Evolutionary conservation across 1,140 invertebrate genomes (phyloP).

Genomic region (Drosophila melanica): DNA sequence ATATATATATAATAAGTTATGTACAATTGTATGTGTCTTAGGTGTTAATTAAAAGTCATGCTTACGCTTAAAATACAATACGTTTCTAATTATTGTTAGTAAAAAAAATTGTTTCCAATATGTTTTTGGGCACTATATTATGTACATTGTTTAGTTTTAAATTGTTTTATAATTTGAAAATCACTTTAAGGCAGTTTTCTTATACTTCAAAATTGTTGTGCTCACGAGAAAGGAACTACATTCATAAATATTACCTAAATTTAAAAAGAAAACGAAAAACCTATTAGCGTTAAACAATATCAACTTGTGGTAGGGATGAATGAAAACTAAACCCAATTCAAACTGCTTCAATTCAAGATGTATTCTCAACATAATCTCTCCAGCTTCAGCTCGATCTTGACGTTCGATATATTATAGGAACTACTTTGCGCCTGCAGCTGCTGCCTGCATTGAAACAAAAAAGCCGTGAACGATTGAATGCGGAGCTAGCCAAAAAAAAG

Average conservation of each 20-base stretch:
- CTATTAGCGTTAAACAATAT: conserved; percentile 1
- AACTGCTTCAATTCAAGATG: background rate
- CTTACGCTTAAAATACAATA: conserved; percentile 58
- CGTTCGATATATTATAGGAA: conserved; percentile 42
- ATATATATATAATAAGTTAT: conserved; percentile 54
- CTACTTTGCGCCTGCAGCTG: conserved; percentile 45
- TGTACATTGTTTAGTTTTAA: conserved; percentile 61
- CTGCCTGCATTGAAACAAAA: conserved; percentile 14
- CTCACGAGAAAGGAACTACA: conserved; percentile 52
- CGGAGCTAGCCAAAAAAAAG: conserved; percentile 19
- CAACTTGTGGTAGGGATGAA: background rate
- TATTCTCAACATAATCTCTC: background rate
- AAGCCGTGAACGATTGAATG: background rate
- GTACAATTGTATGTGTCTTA: conserved; percentile 55
- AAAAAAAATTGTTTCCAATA: conserved; percentile 66
- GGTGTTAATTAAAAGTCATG: conserved; percentile 67
- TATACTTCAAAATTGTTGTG: conserved; percentile 51
- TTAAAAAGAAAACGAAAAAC: background rate
- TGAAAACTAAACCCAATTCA: background rate
- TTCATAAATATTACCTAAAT: conserved; percentile 9
- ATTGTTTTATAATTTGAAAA: conserved; percentile 68
- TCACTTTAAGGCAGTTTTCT: conserved; percentile 80
- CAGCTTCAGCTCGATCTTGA: background rate
- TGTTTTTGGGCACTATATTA: conserved; percentile 51
- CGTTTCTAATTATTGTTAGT: conserved; percentile 59